Base-by-base conservation (phyloP, 1,140 invertebrate genomes). In the Ditylenchus dipsaci region DNA sequence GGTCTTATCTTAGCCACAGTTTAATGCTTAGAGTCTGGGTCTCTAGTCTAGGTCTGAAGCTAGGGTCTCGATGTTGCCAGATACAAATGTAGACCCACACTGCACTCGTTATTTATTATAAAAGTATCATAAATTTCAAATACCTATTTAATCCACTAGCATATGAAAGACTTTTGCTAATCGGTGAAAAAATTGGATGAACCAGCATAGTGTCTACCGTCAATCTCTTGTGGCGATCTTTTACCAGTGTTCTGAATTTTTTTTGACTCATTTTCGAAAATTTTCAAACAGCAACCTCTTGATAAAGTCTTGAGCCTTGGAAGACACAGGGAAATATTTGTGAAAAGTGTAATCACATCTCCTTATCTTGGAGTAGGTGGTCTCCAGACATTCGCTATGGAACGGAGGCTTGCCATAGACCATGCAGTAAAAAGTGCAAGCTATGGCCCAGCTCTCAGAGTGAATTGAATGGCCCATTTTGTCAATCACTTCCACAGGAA, bases 341-440 rank as follows among this genome's bases (percentile, higher is more conserved):
- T 76, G 72, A 78, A 76, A 74, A 8, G 23, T 19, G 69, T 74
- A 74, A 23, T 78, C 57, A 43, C 69, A 75, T 15, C 42, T 53
- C 9, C 76, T 53, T n/a, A 74, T 74, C 17, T 58, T 42, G 33
- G 74, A 27, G 38, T 74, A 74, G 8, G 72, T 74, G 29, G 33
- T 23, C 11, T 73, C 47, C 19, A 77, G 43, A 56, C n/a, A 47
- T n/a, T 27, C 26, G 17, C 74, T 74, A n/a, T 74, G 74, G 69
- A 74, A 74, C 15, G 72, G 72, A 3, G 72, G 75, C 26, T 30
- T n/a, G 26, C 72, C 72, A 26, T 26, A 74, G 13, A 74, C 71
- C 72, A 74, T 74, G 26, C 58, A 74, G 58, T 73, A 74, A 27
- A 78, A 74, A 1, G 72, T 77, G 76, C 72, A 74, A 15, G 75